phyloP scores from a whole-genome alignment of 2,797 vertebrate genomes.

The Halcyon badia region DNA sequence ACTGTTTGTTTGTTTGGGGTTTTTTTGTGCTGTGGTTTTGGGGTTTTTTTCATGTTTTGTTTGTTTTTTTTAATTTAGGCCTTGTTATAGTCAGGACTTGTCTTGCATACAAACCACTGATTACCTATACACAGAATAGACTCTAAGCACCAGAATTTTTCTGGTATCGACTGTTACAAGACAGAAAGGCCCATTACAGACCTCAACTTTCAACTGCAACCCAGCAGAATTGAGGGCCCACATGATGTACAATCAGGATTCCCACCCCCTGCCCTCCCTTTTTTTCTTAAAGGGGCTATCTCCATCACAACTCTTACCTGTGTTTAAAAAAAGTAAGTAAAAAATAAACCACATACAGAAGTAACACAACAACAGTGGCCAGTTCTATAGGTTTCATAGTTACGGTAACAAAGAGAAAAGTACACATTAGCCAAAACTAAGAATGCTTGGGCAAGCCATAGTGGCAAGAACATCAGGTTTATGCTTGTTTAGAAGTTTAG shows the following conservation, averaged over 20 bases:
- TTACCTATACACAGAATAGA: background rate
- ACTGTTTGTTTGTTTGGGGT: background rate
- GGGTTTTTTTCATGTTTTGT: no score
- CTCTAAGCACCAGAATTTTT: background rate
- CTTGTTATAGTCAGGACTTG: background rate
- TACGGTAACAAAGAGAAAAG: background rate
- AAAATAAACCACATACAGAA: background rate
- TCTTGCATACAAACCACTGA: background rate
- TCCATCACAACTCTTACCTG: background rate
- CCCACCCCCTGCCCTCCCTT: fast-evolving
- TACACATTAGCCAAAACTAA: background rate
- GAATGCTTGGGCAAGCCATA: background rate
- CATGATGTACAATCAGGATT: background rate
- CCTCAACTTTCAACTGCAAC: background rate
- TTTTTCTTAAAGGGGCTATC: background rate
- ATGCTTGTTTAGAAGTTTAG: background rate
- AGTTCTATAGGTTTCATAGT: background rate
- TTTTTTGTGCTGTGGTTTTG: background rate
- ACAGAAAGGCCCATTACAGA: background rate
- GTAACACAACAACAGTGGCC: background rate
- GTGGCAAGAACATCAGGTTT: background rate
- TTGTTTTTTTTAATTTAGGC: background rate
- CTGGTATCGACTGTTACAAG: background rate
- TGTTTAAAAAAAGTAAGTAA: background rate
- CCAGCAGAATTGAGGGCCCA: background rate